Base-by-base conservation (phyloP, 1,140 invertebrate species). In the Drosophila subpulchrella region DNA sequence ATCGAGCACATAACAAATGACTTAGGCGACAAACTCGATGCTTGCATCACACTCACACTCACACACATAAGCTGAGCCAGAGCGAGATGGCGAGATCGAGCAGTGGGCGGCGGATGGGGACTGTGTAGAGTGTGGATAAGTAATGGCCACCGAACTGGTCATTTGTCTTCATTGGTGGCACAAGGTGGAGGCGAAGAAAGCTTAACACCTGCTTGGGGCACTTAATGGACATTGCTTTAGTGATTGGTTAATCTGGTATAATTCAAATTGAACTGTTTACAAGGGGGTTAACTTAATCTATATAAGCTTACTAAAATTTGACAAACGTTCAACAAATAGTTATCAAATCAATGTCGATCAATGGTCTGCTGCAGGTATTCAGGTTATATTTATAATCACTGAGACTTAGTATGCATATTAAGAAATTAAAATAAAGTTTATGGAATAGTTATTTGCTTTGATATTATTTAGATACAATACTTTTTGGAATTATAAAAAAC, bases 131-230 rank as follows among this genome's bases (percentile, higher is more conserved):
- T 86, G 77, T 63, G 77, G 82, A 84, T 89, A 91, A 91, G 91
- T 91, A 91, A 91, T 91, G 86, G 83, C 79, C 81, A 80, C 70
- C 76, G 70, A 78, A 76, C 57, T 77, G 83, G 76, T 75, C 83
- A 91, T 91, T 91, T 91, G 90, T 91, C 90, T 91, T 91, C 78
- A 91, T 91, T 91, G 83, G 75, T 72, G 53, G 68, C 68, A 72
- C 66, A 30, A 27, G 70, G 75, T 59, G 34, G 53, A 59, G 75
- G 51, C 56, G 51, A 71, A 61, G 65, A 83, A 71, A 71, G 53
- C 68, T 72, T 71, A 71, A 58, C 68, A 71, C 66, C 66, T 71
- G 75, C 60, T 67, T 44, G 46, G 27, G 61, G 48, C 56, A 71
- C 65, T 83, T 71, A 56, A 60, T 65, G 70, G 78, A 20, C 57